Percentiles rank a stretch among this genome's conserved stretches.
Evolutionary conservation across 2,113 vertebrate species (phyloP).

Genomic region (Litocranius walleri): DNA sequence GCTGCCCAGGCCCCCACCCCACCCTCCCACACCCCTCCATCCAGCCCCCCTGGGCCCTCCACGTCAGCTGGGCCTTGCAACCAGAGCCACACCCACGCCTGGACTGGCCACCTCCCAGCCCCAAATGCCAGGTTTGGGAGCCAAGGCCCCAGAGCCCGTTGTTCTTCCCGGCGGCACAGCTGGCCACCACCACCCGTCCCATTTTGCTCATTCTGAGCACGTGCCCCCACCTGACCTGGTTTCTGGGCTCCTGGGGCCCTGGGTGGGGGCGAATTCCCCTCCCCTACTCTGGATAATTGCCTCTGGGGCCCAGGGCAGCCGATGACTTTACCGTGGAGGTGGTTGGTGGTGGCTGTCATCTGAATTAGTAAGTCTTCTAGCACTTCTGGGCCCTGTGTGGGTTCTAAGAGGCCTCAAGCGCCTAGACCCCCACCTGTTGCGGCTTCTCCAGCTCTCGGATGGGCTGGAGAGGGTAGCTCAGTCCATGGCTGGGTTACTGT

Average conservation of each 20-base stretch:
- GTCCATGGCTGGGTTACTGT: fast-evolving
- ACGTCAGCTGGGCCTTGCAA: neutral
- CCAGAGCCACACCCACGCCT: neutral
- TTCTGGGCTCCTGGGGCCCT: constrained; percentile 27
- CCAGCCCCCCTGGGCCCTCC: neutral
- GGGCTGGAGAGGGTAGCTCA: neutral
- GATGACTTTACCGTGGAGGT: neutral
- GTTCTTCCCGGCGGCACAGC: neutral
- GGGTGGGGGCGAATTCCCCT: neutral
- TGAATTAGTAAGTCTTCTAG: neutral
- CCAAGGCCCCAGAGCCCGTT: neutral
- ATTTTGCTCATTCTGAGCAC: neutral
- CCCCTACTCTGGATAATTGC: neutral
- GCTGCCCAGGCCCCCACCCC: neutral
- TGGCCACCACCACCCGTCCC: neutral
- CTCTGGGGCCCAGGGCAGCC: neutral
- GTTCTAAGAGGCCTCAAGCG: neutral
- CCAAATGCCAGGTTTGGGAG: neutral
- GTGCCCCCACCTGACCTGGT: neutral
- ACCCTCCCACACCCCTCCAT: fast-evolving
- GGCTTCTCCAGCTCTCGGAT: neutral
- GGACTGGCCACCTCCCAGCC: neutral
- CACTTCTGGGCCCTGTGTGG: neutral
- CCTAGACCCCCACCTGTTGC: neutral
- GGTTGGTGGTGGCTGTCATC: neutral